Conservation (phyloP, 2,797 vertebrate species). For the Champsocephalus esox region DNA sequence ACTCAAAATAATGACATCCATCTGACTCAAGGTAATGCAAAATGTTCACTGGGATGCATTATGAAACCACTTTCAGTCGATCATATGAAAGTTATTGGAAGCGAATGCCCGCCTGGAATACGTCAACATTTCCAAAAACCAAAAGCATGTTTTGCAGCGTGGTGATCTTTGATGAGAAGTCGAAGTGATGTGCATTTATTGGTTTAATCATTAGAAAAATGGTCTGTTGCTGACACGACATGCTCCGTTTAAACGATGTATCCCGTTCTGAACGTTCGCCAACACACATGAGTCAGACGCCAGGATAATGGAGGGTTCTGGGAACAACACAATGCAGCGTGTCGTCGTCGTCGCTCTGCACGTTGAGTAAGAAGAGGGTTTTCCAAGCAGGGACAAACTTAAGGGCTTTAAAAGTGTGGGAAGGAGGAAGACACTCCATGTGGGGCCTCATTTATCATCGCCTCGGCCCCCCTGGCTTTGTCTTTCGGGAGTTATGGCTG, state of each 20-base stretch:
- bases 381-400: constrained; percentile 23
- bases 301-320: constrained; percentile 63
- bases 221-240: background rate
- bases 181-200: background rate
- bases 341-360: constrained; percentile 19
- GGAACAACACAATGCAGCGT: constrained; percentile 70
- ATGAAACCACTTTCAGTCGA: too few species aligned
- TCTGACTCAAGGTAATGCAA: too few species aligned
- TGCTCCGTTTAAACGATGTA: background rate
- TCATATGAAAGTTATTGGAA: background rate
- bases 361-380: too few species aligned
- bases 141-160: background rate
- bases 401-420: constrained; percentile 45
- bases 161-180: background rate
- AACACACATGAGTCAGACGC: constrained; percentile 73
- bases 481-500: constrained; percentile 26
- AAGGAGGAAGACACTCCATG: constrained; percentile 29
- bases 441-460: constrained; percentile 54
- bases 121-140: background rate
- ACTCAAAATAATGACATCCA: too few species aligned
- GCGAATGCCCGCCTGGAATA: background rate
- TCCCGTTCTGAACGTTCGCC: constrained; percentile 60
- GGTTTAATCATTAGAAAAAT: too few species aligned
- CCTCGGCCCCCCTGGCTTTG: constrained; percentile 34
- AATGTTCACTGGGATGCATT: too few species aligned